phyloP scores from a whole-genome alignment of 2,113 vertebrate genomes.

The Cromileptes altivelis region DNA sequence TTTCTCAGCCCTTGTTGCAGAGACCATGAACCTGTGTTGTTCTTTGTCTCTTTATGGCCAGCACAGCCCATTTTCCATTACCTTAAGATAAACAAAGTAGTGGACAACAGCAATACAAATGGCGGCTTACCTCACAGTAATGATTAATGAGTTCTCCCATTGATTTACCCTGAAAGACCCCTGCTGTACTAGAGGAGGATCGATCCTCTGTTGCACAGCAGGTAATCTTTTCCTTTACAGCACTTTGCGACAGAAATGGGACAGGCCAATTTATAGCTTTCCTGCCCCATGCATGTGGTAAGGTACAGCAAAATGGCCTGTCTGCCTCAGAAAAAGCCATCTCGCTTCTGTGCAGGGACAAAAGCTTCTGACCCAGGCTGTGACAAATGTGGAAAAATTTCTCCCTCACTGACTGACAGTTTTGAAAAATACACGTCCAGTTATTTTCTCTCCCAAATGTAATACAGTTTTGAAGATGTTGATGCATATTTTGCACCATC shows the following conservation, averaged over 20 bases:
- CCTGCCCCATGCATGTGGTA: not conserved
- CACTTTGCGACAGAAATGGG: not conserved
- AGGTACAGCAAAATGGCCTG: conserved; percentile 1
- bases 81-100: conserved; percentile 20
- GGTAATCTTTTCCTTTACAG: conserved; percentile 33
- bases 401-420: not conserved
- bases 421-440: not conserved
- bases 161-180: conserved; percentile 22
- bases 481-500: not conserved
- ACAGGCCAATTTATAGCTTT: not conserved
- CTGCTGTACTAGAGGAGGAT: conserved; percentile 24
- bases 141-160: conserved; percentile 38
- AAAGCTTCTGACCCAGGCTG: not conserved
- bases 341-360: not conserved
- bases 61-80: not conserved
- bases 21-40: not conserved
- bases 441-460: not conserved
- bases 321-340: not conserved
- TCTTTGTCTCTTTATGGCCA: not conserved
- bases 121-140: conserved; percentile 10
- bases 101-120: conserved; percentile 3
- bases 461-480: not conserved
- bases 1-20: too few relatives aligned
- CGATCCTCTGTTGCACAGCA: conserved; percentile 8
- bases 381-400: not conserved